phyloP scores from a whole-genome alignment of 2,888 invertebrate species.

The Sphaerophoria taeniata region DNA sequence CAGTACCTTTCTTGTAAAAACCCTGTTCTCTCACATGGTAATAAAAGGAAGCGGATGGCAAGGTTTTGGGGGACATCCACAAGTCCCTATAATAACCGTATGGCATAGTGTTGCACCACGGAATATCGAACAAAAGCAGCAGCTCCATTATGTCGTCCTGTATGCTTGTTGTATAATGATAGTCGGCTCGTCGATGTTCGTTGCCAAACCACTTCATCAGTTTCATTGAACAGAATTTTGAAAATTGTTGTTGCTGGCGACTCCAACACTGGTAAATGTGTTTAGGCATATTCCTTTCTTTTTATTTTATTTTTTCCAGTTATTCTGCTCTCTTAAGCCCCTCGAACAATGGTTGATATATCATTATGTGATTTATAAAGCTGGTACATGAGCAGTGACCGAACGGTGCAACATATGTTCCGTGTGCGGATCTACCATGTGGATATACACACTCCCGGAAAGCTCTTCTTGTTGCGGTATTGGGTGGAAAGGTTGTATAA shows the following conservation, averaged over 20 bases:
- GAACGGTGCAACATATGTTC: conserved; percentile 60
- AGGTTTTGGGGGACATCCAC: not conserved
- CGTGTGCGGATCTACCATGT: not conserved
- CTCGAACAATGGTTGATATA: conserved; percentile 69
- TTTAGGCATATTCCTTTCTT: conserved; percentile 38
- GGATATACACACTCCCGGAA: conserved; percentile 2
- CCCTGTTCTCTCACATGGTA: conserved; percentile 41
- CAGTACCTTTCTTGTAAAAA: not conserved
- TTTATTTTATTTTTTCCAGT: not conserved
- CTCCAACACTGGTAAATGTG: conserved; percentile 10
- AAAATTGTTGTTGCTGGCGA: conserved; percentile 30
- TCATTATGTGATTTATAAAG: conserved; percentile 67
- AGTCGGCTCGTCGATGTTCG: conserved; percentile 43
- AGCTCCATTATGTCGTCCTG: conserved; percentile 33
- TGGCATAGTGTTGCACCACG: conserved; percentile 54
- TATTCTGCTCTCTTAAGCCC: conserved; percentile 53
- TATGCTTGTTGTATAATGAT: conserved; percentile 11
- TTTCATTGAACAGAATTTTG: conserved; percentile 71
- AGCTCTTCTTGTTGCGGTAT: conserved; percentile 5
- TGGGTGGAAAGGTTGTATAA: not conserved
- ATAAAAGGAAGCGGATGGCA: conserved; percentile 62
- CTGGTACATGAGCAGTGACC: conserved; percentile 59
- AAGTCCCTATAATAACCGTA: conserved; percentile 11
- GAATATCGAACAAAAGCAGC: conserved; percentile 62
- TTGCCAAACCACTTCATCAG: conserved; percentile 74